Base-by-base conservation (phyloP, 2,113 vertebrate species). In the Bufo gargarizans region DNA sequence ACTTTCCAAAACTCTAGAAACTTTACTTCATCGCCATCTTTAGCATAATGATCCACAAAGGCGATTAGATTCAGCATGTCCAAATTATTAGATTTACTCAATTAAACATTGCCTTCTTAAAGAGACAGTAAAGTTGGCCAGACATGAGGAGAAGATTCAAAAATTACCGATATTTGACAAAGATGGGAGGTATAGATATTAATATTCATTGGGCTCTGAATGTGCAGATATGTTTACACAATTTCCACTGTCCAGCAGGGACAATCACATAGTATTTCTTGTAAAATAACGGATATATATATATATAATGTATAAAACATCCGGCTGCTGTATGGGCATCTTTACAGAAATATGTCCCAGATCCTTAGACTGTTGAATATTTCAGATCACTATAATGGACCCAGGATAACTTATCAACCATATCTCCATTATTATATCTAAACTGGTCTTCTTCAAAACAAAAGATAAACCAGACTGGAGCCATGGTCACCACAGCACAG, bases 401-500 rank as follows among this genome's bases (percentile, higher is more conserved):
- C 9, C 2, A 11, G 8, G 6, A n/a, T 69, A 71, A 49, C 0
- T 7, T 7, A 49, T 45, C 69, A 45, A 45, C 69, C 69, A 22
- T 11, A 71, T 13, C 11, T 71, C 67, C 67, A 33, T 72, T 45
- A 45, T 58, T 7, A 61, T 61, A 4, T 67, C 20, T 43, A 71
- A 17, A 43, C 14, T 77, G 77, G 79, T 74, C 55, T 19, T 74
- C 78, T 88, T 61, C 33, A 76, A 58, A 59, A 20, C 16, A 20
- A 82, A 58, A n/a, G 43, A 33, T 61, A 82, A 82, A 56, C 33
- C 49, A 59, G 71, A 49, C 43, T 49, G 53, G 17, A 76, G 84
- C 77, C 33, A 53, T n/a, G 69, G 67, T 53, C 83, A 50, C n/a
- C 20, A 69, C 19, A 74, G 53, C 67, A 82, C 78, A 72, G 80